Conservation (phyloP, 2,888 invertebrate genomes). For the Gastrophysa polygoni region DNA sequence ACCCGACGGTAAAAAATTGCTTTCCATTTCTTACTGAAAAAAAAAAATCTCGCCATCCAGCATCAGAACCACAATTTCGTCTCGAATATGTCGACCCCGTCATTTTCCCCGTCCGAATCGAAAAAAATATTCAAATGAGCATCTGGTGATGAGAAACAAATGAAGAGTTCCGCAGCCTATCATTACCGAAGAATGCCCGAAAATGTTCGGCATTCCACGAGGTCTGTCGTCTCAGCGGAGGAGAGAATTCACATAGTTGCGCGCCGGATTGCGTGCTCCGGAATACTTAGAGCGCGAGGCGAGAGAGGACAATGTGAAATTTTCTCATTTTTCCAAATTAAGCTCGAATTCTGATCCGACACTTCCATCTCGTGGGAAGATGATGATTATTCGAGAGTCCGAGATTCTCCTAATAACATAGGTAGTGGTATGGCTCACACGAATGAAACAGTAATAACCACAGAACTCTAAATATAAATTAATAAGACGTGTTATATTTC, state of each 20-base stretch:
- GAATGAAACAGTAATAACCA: too few species aligned
- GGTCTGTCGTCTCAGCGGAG: neutral
- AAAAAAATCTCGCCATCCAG: neutral
- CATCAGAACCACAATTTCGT: neutral
- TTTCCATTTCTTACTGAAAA: neutral
- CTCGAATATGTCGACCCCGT: conserved; percentile 1
- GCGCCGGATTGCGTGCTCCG: conserved; percentile 38
- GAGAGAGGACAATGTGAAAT: conserved; percentile 32
- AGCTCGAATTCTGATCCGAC: neutral
- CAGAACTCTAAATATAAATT: too few species aligned
- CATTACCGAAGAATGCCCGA: conserved; percentile 51
- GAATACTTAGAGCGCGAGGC: conserved; percentile 30
- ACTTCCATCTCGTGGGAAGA: neutral
- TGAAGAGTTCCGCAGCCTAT: conserved; percentile 49
- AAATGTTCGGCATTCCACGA: conserved; percentile 47
- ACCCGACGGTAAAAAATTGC: too few species aligned
- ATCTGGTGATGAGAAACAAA: conserved; percentile 51
- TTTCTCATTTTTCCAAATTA: neutral
- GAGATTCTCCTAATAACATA: too few species aligned
- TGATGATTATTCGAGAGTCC: too few species aligned
- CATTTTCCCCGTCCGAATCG: conserved; percentile 6
- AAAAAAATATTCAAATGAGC: conserved; percentile 51
- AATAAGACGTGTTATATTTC: too few species aligned
- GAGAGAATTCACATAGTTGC: conserved; percentile 37
- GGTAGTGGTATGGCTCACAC: too few species aligned